Evolutionary conservation across 2,113 vertebrate genomes (phyloP), one percentile per base, ranked within the genome.

Genomic region (Suncus etruscus): DNA sequence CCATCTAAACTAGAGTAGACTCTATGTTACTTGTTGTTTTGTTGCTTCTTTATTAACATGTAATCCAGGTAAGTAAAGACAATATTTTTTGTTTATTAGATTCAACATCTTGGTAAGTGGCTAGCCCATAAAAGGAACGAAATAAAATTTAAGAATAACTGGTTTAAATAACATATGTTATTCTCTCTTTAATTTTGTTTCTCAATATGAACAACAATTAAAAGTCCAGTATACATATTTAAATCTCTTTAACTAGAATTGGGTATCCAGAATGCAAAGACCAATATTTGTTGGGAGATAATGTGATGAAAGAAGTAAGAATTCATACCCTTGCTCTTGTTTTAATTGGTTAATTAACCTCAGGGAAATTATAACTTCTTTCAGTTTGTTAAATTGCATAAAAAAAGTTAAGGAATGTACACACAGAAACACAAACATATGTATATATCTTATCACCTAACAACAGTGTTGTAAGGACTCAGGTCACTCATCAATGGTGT

Each of bases 161-260:
- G 7, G 25, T 39, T 79, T 58, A 79, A 50, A 58, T 16, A 7
- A 11, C 11, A 77, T 8, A 54, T 0, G n/a, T 39, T 20, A 32
- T 54, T 54, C 54, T 54, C 54, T 16, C 4, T 54, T 54, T 39
- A 39, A 54, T 86, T 86, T 82, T 92, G 32, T 11, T 81, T 72
- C 47, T 89, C 39, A 82, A 58, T 39, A 61, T 50, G 16, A 48
- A 29, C 11, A 84, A 54, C 83, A 15, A 82, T 48, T 88, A 88
- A 68, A 32, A 66, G 82, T 69, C 66, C 75, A 75, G 0, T 63
- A 39, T 29, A 25, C 48, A 20, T 11, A 16, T 10, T 7, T 66
- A 2, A 61, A 29, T 77, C 16, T 90, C 73, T 18, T 73, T 39
- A 66, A 65, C 50, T 39, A 27, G 2, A 14, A n/a, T 15, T 29